A percentile compares a stretch with the other conserved stretches of the same genome.
phyloP scores from a whole-genome alignment of 2,113 vertebrate genomes.

The Lepidothrix coronata region DNA sequence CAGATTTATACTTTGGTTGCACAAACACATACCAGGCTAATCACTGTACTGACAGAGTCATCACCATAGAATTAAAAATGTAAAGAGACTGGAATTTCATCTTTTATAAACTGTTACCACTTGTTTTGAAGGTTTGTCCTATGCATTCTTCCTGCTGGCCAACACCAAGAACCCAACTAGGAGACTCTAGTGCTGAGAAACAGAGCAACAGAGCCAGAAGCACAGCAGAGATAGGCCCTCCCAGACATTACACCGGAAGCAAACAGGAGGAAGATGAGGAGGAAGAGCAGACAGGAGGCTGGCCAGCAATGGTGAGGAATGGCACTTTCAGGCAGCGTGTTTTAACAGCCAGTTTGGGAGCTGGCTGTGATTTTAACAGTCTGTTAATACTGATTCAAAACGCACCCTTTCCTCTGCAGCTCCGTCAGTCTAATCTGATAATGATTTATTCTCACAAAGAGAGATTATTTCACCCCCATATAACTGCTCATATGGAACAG shows the following conservation, averaged over 20 bases:
- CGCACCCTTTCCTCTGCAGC: background rate
- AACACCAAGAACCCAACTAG: background rate
- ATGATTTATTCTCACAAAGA: background rate
- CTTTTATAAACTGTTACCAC: background rate
- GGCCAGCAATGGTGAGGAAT: background rate
- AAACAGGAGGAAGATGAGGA: background rate
- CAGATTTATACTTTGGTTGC: background rate
- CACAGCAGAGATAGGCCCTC: background rate
- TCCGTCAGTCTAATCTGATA: background rate
- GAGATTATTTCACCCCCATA: background rate
- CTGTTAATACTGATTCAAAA: slow-evolving; percentile 23
- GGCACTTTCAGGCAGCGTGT: background rate
- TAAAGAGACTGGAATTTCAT: background rate
- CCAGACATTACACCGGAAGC: too few species aligned
- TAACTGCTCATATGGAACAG: background rate
- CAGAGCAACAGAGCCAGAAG: background rate
- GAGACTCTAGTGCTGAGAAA: background rate
- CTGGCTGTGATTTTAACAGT: background rate
- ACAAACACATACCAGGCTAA: background rate
- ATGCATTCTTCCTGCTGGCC: background rate
- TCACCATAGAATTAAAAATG: background rate
- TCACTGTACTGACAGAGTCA: background rate
- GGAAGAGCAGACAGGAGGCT: background rate
- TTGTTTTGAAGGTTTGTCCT: background rate
- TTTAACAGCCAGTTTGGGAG: background rate